These are phyloP conservation scores for Euphonia xanthogaster DNA, from an alignment of 2,797 vertebrate species.

Conservation along the genomic window DNA sequence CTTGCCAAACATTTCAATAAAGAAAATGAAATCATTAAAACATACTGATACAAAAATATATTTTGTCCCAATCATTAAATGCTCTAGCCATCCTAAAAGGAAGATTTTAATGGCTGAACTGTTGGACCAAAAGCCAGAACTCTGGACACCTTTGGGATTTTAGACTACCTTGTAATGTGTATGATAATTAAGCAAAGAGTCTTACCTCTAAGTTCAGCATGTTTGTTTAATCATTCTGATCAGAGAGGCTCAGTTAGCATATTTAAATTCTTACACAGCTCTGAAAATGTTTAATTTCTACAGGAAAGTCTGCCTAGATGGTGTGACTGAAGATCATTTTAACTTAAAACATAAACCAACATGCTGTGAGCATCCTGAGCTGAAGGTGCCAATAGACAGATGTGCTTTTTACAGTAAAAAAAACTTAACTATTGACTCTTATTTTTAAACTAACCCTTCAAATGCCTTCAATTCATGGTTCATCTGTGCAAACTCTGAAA, in stretches of 20 bases:
- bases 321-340: not conserved
- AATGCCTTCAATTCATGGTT: not conserved
- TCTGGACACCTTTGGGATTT: not conserved
- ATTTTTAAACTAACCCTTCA: not conserved
- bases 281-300: not conserved
- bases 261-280: not conserved
- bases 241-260: not conserved
- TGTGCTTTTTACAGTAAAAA: not conserved
- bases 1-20: not conserved
- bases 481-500: not conserved
- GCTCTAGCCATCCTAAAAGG: not conserved
- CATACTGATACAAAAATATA: not conserved
- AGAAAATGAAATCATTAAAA: not conserved
- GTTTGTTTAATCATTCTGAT: not conserved
- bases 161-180: not conserved
- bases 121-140: not conserved
- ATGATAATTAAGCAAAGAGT: not conserved
- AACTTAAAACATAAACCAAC: not conserved
- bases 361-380: not conserved
- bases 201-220: not conserved
- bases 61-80: not conserved
- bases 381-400: not conserved
- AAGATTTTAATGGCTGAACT: not conserved
- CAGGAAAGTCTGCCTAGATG: not conserved
- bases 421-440: not conserved